Evolutionary conservation across 1,140 invertebrate genomes (phyloP), one percentile per base, ranked within the genome.

Genomic region (Nomia melanderi): DNA sequence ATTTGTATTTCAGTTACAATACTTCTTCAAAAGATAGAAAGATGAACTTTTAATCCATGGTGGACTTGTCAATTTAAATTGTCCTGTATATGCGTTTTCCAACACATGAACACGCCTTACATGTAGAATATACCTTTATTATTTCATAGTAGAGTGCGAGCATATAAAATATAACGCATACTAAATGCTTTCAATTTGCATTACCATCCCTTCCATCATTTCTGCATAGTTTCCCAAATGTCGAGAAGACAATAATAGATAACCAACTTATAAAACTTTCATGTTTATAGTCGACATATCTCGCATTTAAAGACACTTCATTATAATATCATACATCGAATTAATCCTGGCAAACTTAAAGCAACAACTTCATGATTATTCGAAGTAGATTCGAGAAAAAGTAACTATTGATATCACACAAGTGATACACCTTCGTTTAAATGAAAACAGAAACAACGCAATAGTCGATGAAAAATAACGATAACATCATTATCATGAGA

Each of bases 11-110:
- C 41, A 27, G 0, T 57, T n/a, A 6, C n/a, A 12, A 36, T 41
- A 44, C 39, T 47, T 5, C 33, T n/a, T n/a, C n/a, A n/a, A n/a
- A n/a, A n/a, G n/a, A n/a, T 33, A 31, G n/a, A 27, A 8, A 54
- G 14, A 25, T 27, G n/a, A 12, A 33, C 33, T 39, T 74, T 36
- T 20, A 20, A 14, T 36, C 36, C 8, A 12, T 8, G 2, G 14
- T 25, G 54, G 56, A 12, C 31, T 5, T 12, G n/a, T 23, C 17
- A 33, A 36, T n/a, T 36, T 14, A 74, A 31, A 65, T 53, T 9
- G 33, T 23, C 71, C 62, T 74, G 23, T 41, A 54, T 66, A 57
- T 20, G 1, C 2, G 57, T 23, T 27, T 41, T 41, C 33, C 36
- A 50, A n/a, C 39, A 7, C 23, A 62, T 39, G 39, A 62, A 62